Evolutionary conservation across 1,140 invertebrate genomes (phyloP), one percentile per base, ranked within the genome.

Genomic region (Ylistrum balloti): DNA sequence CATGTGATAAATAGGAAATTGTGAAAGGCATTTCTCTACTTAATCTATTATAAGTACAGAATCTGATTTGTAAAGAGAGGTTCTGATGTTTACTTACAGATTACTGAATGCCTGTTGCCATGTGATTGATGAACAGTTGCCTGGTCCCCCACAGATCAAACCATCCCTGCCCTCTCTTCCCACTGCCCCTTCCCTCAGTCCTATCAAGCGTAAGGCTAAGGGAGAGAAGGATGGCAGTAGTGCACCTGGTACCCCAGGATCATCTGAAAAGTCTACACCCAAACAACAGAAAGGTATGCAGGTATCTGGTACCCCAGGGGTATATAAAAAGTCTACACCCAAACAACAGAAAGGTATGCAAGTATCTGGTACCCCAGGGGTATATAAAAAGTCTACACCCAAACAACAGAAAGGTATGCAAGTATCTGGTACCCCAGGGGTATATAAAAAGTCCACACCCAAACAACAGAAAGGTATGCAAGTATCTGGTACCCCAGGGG

Each of bases 71-170:
- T 5, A n/a, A 38, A 38, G 35, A 38, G 5, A 38, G 35, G 88
- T 32, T 22, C 28, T 28, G 48, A 74, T 89, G 33, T 22, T 13
- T 0, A 56, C 20, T 88, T 88, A 89, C 91, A 96, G 97, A 94
- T 95, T 98, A 56, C 94, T 98, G 33, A 98, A 98, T 94, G 97
- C 98, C 85, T 97, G 98, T 94, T 97, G 97, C 32, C 97, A 98
- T 95, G 97, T 98, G 85, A 97, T 98, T 86, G 98, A 98, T 93
- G 98, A 98, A 89, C 96, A 97, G 86, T 91, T 92, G 15, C 97
- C 98, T 87, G 96, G 97, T 56, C 96, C 97, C 0, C 96, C 97
- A 85, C 97, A 97, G 86, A 96, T 95, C 10, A 96, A 95, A 35
- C 92, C 96, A 10, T 93, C 96, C 20, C 93, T 97, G 33, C 96